phyloP scores from a whole-genome alignment of 2,888 invertebrate genomes.

The Allophyes oxyacanthae region DNA sequence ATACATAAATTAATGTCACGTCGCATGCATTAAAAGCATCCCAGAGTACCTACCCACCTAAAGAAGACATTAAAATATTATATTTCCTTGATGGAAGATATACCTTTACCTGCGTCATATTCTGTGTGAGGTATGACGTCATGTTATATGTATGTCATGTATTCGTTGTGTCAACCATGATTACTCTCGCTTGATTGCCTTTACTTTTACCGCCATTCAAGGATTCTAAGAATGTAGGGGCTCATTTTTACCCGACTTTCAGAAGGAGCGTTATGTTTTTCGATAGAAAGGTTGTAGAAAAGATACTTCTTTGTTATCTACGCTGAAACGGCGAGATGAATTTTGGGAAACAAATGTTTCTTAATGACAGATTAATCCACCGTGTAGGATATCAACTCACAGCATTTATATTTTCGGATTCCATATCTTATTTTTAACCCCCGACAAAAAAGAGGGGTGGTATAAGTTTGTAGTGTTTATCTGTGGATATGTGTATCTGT shows the following conservation, averaged over 20 bases:
- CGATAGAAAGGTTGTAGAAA: too few relatives aligned
- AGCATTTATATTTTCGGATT: too few relatives aligned
- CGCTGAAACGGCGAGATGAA: too few relatives aligned
- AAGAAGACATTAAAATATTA: slow-evolving; percentile 28
- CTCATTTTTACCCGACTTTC: neutral
- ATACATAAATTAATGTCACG: slow-evolving; percentile 36
- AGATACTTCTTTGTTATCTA: too few relatives aligned
- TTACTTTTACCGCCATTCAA: neutral
- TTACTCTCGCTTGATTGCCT: slow-evolving; percentile 9
- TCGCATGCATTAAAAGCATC: slow-evolving; percentile 15
- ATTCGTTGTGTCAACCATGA: neutral
- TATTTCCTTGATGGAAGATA: slow-evolving; percentile 26
- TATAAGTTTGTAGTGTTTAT: too few relatives aligned
- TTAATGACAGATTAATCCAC: too few relatives aligned
- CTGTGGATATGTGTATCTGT: too few relatives aligned
- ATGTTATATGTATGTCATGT: neutral
- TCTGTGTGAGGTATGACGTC: slow-evolving; percentile 1
- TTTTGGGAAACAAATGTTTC: too few relatives aligned
- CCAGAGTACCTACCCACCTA: neutral
- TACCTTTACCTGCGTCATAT: slow-evolving; percentile 5
- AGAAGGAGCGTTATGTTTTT: too few relatives aligned
- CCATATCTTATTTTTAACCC: too few relatives aligned
- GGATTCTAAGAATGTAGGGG: neutral
- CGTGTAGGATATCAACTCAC: too few relatives aligned
- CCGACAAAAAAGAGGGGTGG: too few relatives aligned